These are phyloP conservation scores for Ruditapes philippinarum DNA, from an alignment of 1,140 invertebrate genomes.

Conservation along the genomic window DNA sequence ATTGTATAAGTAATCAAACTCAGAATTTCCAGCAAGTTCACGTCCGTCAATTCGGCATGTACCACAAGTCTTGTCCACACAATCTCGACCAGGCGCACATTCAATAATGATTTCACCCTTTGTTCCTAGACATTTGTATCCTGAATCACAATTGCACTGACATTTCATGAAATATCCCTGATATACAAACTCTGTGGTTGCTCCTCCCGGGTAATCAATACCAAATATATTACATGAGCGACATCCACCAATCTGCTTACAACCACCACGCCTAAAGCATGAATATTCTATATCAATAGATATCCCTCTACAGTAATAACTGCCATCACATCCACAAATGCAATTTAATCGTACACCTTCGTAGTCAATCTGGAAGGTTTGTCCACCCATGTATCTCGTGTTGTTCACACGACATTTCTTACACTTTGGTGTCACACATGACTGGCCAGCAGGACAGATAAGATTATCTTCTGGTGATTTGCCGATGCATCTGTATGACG, in stretches of 20 bases:
- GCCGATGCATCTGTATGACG: conserved; percentile 45
- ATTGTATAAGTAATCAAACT: conserved; percentile 24
- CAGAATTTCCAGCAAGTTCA: conserved; percentile 8
- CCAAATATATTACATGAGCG: conserved; percentile 57
- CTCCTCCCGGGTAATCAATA: background rate
- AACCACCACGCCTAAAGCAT: conserved; percentile 36
- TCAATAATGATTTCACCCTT: conserved; percentile 34
- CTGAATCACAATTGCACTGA: conserved; percentile 44
- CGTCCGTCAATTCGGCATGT: conserved; percentile 46
- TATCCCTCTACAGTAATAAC: conserved; percentile 43
- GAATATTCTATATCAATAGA: conserved; percentile 21
- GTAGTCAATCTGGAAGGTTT: conserved; percentile 3
- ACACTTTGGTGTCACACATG: conserved; percentile 10
- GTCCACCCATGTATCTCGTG: background rate
- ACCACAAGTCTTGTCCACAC: conserved; percentile 14
- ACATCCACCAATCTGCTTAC: conserved; percentile 43
- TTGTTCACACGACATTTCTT: conserved; percentile 29
- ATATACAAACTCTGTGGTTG: conserved; percentile 21
- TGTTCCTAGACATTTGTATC: conserved; percentile 53
- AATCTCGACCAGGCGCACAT: conserved; percentile 21
- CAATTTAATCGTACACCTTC: conserved; percentile 41
- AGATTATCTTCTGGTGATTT: background rate
- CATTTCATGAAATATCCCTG: conserved; percentile 58
- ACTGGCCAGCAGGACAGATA: background rate
- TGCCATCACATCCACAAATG: conserved; percentile 55